phyloP scores from a whole-genome alignment of 1,140 invertebrate species.

The Drosophila kikkawai region DNA sequence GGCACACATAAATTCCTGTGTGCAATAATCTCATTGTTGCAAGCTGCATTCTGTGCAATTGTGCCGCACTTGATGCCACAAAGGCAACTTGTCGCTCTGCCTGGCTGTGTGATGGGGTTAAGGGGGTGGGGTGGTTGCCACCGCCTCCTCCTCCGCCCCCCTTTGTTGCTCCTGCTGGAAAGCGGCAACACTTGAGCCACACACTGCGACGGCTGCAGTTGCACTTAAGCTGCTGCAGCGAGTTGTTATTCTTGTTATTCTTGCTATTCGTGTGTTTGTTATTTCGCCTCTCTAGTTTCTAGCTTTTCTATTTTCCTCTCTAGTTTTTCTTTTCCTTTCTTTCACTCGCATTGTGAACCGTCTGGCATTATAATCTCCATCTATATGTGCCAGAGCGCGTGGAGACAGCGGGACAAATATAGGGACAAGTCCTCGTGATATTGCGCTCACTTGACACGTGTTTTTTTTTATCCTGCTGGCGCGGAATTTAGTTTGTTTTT shows the following conservation, averaged over 20 bases:
- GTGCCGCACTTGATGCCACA: conserved; percentile 36
- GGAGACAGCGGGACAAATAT: conserved; percentile 21
- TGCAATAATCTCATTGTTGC: conserved; percentile 49
- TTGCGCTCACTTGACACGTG: conserved; percentile 54
- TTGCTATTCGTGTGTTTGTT: conserved; percentile 22
- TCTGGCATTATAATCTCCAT: conserved; percentile 64
- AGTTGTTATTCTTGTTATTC: conserved; percentile 50
- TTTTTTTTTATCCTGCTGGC: conserved; percentile 17
- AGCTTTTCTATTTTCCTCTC: conserved; percentile 12
- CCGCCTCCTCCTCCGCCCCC: not conserved
- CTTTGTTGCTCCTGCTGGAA: conserved; percentile 30
- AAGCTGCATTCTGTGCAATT: conserved; percentile 19
- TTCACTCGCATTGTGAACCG: conserved; percentile 47
- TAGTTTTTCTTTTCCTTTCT: conserved; percentile 3
- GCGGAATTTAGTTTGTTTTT: conserved; percentile 15
- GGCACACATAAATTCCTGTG: conserved; percentile 47
- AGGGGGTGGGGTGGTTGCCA: conserved; percentile 8
- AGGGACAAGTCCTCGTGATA: conserved; percentile 35
- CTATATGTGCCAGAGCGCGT: conserved; percentile 32
- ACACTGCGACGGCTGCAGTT: conserved; percentile 53
- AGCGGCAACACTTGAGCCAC: conserved; percentile 45
- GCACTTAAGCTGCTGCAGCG: conserved; percentile 58
- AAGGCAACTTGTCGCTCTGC: conserved; percentile 45
- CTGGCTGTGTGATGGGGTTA: conserved; percentile 3
- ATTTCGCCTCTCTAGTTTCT: conserved; percentile 25